Base-by-base conservation (phyloP, 2,797 vertebrate species). In the Leontocebus nigricollis region DNA sequence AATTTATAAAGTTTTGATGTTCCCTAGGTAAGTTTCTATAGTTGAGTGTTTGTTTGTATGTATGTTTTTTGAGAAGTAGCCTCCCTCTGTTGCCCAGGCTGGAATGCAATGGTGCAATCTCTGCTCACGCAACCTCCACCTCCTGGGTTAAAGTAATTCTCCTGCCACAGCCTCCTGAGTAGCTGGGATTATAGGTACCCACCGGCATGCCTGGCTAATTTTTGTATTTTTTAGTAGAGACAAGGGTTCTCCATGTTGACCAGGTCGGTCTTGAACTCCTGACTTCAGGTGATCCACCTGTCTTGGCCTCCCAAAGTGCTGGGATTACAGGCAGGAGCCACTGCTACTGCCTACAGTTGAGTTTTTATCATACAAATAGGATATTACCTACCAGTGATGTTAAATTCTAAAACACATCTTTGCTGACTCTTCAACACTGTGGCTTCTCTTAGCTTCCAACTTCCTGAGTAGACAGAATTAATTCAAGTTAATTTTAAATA, bases 331-430 rank as follows among this genome's bases (percentile, higher is more conserved):
- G 64, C 64, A 67, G 64, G 15, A 67, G 33, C 15, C 64, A 67
- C 64, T 67, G 64, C 7, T 67, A n/a, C 64, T 17, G 33, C 64
- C 48, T 59, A 5, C 33, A 55, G 26, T 55, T 92, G 70, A 70
- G 24, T 50, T 93, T 86, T 84, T 52, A 55, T 79, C 50, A 15
- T 22, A 27, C 9, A 83, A 61, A 55, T 6, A 80, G 73, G 48
- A 41, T 88, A 90, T 90, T 89, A 80, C 41, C 27, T 89, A 50
- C 70, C 11, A n/a, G 39, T 17, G 26, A 67, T 36, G 9, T 36
- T 76, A 26, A 64, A 96, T 85, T 93, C 72, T 41, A 33, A 85
- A 95, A 77, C 13, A 72, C 50, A 70, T n/a, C n/a, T 91, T 90
- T 61, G 52, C 26, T 27, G 17, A 79, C 14, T 81, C 73, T 75